Conservation (phyloP, 1,140 invertebrate genomes). For the Saxidomus purpurata region DNA sequence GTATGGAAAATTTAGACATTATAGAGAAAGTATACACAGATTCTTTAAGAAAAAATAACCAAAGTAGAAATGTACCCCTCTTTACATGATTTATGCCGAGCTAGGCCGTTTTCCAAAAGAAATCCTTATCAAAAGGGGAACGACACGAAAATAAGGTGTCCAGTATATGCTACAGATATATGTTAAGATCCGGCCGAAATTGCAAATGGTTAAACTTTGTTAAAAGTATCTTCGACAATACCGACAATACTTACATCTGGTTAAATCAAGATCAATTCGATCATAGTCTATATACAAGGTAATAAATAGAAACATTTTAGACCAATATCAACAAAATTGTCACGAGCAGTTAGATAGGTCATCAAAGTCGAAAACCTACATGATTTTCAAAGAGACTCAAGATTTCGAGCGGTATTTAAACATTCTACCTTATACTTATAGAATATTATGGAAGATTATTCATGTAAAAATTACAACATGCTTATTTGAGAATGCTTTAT, state of each 20-base stretch:
- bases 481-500: too few species aligned
- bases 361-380: not conserved
- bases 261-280: not conserved
- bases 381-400: not conserved
- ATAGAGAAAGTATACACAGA: constrained; percentile 33
- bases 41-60: not conserved
- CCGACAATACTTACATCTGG: constrained; percentile 3
- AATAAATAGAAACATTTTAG: not conserved
- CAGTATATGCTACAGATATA: not conserved
- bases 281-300: not conserved
- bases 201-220: not conserved
- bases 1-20: too few species aligned
- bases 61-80: constrained; percentile 2
- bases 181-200: not conserved
- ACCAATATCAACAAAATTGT: constrained; percentile 15
- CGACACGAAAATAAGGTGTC: not conserved
- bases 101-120: constrained; percentile 20
- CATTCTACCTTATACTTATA: not conserved
- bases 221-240: constrained; percentile 6
- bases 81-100: constrained; percentile 8
- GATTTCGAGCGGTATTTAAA: not conserved
- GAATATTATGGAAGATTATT: too few species aligned
- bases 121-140: too few species aligned
- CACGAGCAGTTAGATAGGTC: not conserved
- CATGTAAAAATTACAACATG: too few species aligned